phyloP scores from a whole-genome alignment of 2,888 invertebrate species.

The Gryllus longicercus region DNA sequence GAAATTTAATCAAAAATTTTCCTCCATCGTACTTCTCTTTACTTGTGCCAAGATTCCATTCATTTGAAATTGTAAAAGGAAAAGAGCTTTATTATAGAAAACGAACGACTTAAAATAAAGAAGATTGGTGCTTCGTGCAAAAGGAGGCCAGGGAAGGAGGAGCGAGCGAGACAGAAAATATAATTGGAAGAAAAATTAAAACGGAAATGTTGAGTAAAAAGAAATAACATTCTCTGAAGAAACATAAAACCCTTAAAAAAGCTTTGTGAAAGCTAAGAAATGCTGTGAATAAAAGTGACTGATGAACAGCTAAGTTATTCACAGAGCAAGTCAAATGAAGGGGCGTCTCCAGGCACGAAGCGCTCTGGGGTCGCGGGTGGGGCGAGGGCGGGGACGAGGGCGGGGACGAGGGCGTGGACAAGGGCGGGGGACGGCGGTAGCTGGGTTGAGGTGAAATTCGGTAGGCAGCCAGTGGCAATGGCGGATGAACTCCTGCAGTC shows the following conservation, averaged over 20 bases:
- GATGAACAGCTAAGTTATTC: conserved; percentile 10
- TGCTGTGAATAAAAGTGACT: not conserved
- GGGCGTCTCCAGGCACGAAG: not conserved
- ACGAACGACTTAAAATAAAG: conserved; percentile 35
- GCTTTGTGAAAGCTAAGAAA: conserved; percentile 11
- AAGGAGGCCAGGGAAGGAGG: conserved; percentile 25
- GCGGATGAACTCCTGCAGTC: too few relatives aligned
- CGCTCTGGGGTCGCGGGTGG: too few relatives aligned
- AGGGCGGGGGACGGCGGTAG: too few relatives aligned
- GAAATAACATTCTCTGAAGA: conserved; percentile 23
- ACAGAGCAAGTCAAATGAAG: not conserved
- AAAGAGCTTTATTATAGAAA: conserved; percentile 35
- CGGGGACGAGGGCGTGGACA: too few relatives aligned
- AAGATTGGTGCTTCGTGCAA: conserved; percentile 35
- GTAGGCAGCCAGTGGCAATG: too few relatives aligned
- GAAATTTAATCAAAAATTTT: conserved; percentile 37
- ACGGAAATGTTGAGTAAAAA: conserved; percentile 34
- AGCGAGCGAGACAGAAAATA: conserved; percentile 27
- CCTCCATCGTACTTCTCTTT: conserved; percentile 29
- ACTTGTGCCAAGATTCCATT: conserved; percentile 32
- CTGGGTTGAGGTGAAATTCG: too few relatives aligned
- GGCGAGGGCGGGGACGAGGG: too few relatives aligned
- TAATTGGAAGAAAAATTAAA: conserved; percentile 36
- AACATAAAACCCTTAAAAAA: conserved; percentile 19
- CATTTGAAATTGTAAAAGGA: conserved; percentile 36